Base-by-base conservation (phyloP, 2,113 vertebrate genomes). In the Paratilapia polleni region DNA sequence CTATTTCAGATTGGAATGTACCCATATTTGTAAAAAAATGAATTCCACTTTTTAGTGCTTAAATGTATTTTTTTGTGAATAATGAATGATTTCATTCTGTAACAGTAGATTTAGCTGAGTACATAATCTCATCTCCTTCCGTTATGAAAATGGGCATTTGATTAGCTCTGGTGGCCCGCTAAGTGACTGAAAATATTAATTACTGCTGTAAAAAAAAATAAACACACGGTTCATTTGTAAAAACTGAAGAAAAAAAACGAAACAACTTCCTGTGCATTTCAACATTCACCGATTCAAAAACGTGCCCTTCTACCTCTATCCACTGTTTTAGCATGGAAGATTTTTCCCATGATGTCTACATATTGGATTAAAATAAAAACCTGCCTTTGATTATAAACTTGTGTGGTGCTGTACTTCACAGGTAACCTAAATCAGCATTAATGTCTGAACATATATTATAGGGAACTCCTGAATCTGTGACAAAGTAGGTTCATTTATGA, bases 271-370 rank as follows among this genome's bases (percentile, higher is more conserved):
- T 87, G 68, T 82, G 28, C 34, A n/a, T 87, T 70, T 84, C 74
- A 87, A 78, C 47, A 85, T 80, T 79, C 47, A 85, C 61, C 2
- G 3, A 76, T 77, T 77, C 2, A 84, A 59, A 86, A 86, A 70
- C 8, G 56, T 85, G 59, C 81, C 84, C 85, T 91, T 91, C 91
- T 91, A 92, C 90, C 89, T 90, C 89, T 91, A 70, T 87, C 87
- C 80, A 84, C 76, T 83, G 83, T 86, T 92, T 90, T 82, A 89
- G 78, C 82, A 88, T 88, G 85, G 84, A 92, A 74, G 24, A 19
- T 60, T 83, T 54, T 85, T 74, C 81, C 83, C 83, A 83, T 89
- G 77, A 82, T 91, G 85, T 90, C 87, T 89, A 80, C 61, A 84
- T 90, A 91, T 79, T 90, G 78, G 59, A 84, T 85, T 80, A 52